Conservation (phyloP, 2,113 vertebrate genomes). For the Ginglymostoma cirratum region DNA sequence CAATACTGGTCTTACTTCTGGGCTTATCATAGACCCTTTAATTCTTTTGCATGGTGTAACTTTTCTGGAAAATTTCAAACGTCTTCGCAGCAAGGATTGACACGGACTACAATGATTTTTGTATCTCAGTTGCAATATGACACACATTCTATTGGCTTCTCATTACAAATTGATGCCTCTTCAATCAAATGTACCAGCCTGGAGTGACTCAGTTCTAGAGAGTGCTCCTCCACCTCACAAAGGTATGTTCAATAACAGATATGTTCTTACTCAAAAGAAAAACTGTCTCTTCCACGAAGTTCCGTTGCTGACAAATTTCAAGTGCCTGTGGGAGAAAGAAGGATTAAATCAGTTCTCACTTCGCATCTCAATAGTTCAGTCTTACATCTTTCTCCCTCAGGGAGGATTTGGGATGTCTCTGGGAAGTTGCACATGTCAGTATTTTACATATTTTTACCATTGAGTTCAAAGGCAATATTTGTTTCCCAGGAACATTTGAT, state of each 20-base stretch:
- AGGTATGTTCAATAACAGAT: neutral
- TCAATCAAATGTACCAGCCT: neutral
- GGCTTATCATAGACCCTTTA: neutral
- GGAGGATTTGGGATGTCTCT: neutral
- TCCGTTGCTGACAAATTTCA: slow-evolving; percentile 94
- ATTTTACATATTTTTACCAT: neutral
- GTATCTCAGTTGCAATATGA: neutral
- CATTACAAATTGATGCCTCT: neutral
- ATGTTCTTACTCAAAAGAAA: slow-evolving; percentile 88
- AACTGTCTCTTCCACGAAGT: slow-evolving; percentile 93
- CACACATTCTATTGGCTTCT: neutral
- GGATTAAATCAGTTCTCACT: neutral
- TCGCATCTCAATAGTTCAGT: neutral
- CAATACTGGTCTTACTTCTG: neutral
- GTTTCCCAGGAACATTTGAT: neutral
- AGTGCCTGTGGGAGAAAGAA: slow-evolving; percentile 69
- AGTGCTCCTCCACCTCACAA: neutral
- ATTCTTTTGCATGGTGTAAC: neutral
- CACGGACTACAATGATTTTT: neutral
- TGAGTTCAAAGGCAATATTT: neutral
- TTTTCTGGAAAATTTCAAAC: neutral
- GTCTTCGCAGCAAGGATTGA: neutral
- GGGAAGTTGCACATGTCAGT: neutral
- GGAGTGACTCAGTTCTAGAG: neutral
- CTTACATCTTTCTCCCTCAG: neutral